These are phyloP conservation scores for Zosterops japonicus DNA, from an alignment of 2,113 vertebrate species.

Conservation along the genomic window DNA sequence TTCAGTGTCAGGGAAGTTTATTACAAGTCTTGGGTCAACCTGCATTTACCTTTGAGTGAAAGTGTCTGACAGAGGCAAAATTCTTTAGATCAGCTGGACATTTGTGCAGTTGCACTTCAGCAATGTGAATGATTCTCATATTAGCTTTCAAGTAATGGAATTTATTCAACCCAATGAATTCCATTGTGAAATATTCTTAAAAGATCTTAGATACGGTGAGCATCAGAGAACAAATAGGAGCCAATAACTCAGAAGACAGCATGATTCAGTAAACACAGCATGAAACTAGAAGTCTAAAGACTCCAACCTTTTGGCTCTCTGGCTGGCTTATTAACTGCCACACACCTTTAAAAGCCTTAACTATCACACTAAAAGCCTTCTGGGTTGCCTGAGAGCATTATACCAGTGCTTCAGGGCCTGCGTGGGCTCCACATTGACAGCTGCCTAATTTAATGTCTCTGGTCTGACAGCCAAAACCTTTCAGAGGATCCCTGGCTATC, in stretches of 20 bases:
- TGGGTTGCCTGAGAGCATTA: not conserved
- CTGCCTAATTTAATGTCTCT: constrained; percentile 37
- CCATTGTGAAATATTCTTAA: not conserved
- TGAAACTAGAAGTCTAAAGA: not conserved
- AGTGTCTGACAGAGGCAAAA: not conserved
- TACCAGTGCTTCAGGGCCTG: not conserved
- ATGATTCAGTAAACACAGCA: constrained; percentile 11
- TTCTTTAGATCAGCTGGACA: not conserved
- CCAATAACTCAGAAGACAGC: not conserved
- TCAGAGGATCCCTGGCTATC: not conserved
- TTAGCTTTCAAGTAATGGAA: constrained; percentile 16
- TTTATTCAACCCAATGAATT: not conserved
- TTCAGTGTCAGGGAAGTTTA: not conserved
- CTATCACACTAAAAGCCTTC: not conserved
- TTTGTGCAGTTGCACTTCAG: not conserved
- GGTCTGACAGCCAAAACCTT: constrained; percentile 22
- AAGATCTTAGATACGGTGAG: not conserved
- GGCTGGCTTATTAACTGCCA: constrained; percentile 1
- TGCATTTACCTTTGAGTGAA: not conserved
- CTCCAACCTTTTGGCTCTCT: not conserved
- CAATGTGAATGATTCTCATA: not conserved
- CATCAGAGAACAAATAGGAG: constrained; percentile 6
- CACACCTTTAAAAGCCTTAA: constrained; percentile 22
- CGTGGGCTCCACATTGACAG: not conserved
- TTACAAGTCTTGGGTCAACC: not conserved